A percentile compares a stretch with the other conserved stretches of the same genome.
Conservation (phyloP, 2,888 invertebrate genomes). For the Thecocarcelia acutangulata region DNA sequence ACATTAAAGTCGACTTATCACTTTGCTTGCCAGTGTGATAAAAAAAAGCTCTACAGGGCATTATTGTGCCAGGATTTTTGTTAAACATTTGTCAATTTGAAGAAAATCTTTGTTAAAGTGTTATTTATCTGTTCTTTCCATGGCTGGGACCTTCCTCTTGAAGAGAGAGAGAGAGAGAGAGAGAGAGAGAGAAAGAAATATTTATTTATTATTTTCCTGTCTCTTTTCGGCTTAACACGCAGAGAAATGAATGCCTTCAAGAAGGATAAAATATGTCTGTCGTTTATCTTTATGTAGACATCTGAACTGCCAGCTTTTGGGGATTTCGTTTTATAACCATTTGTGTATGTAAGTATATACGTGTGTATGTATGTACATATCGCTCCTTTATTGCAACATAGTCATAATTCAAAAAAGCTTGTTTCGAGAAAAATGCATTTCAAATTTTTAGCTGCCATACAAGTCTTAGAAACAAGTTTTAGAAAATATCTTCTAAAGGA, state of each 20-base stretch:
- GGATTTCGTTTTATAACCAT: constrained; percentile 3
- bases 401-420: too few species aligned
- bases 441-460: too few species aligned
- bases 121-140: background rate
- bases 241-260: too few species aligned
- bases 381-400: too few species aligned
- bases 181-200: background rate
- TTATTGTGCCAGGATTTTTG: background rate
- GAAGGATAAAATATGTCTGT: background rate
- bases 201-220: constrained; percentile 7
- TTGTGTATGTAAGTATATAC: constrained; percentile 12
- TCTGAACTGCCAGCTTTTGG: constrained; percentile 53
- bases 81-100: background rate
- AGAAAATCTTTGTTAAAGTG: background rate
- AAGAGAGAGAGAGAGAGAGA: too few species aligned
- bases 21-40: too few species aligned
- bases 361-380: too few species aligned
- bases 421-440: too few species aligned
- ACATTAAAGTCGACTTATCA: too few species aligned
- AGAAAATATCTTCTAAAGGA: too few species aligned
- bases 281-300: constrained; percentile 57
- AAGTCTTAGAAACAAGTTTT: too few species aligned
- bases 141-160: background rate
- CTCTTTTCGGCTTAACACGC: background rate
- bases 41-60: too few species aligned